phyloP scores from a whole-genome alignment of 2,113 vertebrate species.

The Grantiella picta region DNA sequence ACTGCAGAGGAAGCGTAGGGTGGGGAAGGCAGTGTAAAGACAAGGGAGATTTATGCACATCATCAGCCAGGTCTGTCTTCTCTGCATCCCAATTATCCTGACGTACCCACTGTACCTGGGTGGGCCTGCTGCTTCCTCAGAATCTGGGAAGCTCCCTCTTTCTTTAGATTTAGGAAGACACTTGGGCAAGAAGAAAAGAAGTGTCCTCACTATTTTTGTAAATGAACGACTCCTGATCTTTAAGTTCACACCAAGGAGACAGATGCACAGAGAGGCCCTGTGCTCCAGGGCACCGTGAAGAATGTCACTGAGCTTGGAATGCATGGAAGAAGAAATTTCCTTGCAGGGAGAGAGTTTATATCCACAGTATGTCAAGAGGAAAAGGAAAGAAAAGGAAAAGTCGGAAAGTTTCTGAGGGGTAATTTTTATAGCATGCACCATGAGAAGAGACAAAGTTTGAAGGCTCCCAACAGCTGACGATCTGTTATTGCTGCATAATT shows the following conservation, averaged over 20 bases:
- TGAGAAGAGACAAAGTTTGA: conserved; percentile 22
- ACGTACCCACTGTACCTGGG: rapidly evolving
- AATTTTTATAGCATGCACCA: not conserved
- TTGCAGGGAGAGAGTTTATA: conserved; percentile 23
- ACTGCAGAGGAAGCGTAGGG: not conserved
- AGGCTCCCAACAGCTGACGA: not conserved
- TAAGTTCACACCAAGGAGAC: conserved; percentile 31
- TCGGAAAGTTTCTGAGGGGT: not conserved
- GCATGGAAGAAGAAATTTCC: not conserved
- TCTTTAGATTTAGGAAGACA: not conserved
- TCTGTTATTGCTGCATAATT: not conserved
- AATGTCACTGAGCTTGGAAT: conserved; percentile 57
- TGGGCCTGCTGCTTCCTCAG: not conserved
- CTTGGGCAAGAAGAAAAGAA: not conserved
- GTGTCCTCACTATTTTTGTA: not conserved
- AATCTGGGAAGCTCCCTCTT: not conserved
- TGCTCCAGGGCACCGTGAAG: not conserved
- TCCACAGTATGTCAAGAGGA: conserved; percentile 44
- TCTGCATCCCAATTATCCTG: not conserved
- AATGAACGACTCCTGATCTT: conserved; percentile 15
- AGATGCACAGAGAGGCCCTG: not conserved
- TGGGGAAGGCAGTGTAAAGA: not conserved
- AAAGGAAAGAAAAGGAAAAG: conserved; percentile 5
- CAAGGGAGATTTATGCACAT: not conserved
- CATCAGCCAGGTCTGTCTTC: not conserved